Evolutionary conservation across 2,888 invertebrate genomes (phyloP).

Genomic region (Trissoscelio sp.): DNA sequence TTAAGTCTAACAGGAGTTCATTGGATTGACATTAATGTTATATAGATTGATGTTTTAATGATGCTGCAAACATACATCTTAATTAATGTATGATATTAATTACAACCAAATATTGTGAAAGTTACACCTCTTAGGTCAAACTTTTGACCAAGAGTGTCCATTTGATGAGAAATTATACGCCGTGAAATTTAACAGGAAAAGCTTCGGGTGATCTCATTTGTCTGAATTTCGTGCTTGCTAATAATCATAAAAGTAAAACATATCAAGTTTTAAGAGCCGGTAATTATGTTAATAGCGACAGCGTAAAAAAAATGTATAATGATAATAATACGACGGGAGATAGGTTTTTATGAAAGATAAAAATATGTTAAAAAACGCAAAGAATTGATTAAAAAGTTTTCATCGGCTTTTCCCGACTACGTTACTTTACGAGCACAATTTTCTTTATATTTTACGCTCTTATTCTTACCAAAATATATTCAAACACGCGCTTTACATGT

Average conservation of each 20-base stretch:
- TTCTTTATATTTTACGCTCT: conserved; percentile 30
- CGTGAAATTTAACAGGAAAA: neutral
- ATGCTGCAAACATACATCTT: conserved; percentile 20
- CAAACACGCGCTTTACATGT: conserved; percentile 35
- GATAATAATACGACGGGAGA: neutral
- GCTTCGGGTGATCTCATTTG: neutral
- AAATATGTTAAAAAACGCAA: neutral
- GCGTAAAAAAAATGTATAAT: conserved; percentile 1
- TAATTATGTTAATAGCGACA: conserved; percentile 11
- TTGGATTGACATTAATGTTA: conserved; percentile 56
- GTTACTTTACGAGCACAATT: conserved; percentile 13
- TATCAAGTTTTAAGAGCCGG: neutral
- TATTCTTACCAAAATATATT: conserved; percentile 36
- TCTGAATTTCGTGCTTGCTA: neutral
- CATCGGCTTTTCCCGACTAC: conserved; percentile 3
- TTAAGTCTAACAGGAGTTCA: conserved; percentile 44
- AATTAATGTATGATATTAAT: conserved; percentile 18
- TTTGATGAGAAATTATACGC: too few species aligned
- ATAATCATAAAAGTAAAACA: neutral
- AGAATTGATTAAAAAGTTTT: conserved; percentile 23
- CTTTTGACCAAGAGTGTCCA: too few species aligned
- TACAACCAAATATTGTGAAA: neutral
- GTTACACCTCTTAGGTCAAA: too few species aligned
- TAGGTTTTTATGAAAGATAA: neutral
- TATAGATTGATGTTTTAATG: conserved; percentile 42